Percentiles rank a stretch among this genome's conserved stretches.
Evolutionary conservation across 2,797 vertebrate genomes (phyloP).

Genomic region (Bucorvus abyssinicus): DNA sequence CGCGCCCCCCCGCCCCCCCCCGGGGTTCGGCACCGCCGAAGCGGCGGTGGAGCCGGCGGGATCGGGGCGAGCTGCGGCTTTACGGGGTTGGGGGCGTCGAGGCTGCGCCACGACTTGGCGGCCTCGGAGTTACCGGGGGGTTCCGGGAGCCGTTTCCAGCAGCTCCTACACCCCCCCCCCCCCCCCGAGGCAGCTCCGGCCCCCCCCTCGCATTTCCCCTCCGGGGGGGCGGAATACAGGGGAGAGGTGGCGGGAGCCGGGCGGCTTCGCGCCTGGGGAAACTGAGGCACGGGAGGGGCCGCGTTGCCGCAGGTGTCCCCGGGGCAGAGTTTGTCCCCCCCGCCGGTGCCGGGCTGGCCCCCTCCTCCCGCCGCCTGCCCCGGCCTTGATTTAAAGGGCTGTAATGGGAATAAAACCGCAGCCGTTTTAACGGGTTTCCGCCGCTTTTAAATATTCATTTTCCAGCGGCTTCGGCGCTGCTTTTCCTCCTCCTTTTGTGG

Average conservation of each 20-base stretch:
- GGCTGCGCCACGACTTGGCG: accelerated
- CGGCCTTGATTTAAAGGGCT: neutral
- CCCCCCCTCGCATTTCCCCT: accelerated
- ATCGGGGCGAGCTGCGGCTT: accelerated
- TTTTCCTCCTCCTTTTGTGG: neutral
- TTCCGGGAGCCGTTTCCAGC: neutral
- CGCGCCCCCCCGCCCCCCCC: too few relatives aligned
- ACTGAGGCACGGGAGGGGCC: neutral
- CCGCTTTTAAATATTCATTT: slow-evolving; percentile 21
- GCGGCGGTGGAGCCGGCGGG: accelerated
- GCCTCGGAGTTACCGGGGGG: accelerated
- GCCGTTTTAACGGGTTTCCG: neutral
- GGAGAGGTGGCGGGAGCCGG: accelerated
- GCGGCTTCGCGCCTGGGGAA: neutral
- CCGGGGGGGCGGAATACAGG: accelerated
- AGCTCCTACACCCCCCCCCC: neutral
- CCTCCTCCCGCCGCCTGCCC: neutral
- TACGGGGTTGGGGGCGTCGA: neutral
- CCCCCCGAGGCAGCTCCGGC: neutral
- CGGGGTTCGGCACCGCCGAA: neutral
- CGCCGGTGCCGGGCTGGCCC: neutral
- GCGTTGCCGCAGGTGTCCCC: too few relatives aligned
- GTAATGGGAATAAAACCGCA: neutral
- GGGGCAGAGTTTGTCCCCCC: neutral
- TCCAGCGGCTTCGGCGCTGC: neutral